A percentile compares a stretch with the other conserved stretches of the same genome.
These are phyloP conservation scores for Conopomorpha cramerella DNA, from an alignment of 1,140 invertebrate genomes.

Conservation along the genomic window DNA sequence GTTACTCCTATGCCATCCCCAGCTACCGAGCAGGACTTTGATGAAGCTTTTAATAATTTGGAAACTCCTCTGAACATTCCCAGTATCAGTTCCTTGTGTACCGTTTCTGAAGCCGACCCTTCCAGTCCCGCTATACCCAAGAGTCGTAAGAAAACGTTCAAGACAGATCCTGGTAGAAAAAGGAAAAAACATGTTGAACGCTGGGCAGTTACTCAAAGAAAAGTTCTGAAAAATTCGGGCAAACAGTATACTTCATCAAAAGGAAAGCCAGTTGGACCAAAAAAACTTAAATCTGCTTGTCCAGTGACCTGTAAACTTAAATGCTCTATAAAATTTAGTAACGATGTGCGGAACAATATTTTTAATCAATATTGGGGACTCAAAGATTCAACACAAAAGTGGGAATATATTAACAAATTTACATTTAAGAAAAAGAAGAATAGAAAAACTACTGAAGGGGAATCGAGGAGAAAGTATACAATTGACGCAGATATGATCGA, in stretches of 20 bases:
- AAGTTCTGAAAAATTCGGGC: background rate
- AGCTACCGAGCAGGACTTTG: background rate
- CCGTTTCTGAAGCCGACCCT: background rate
- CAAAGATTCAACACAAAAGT: background rate
- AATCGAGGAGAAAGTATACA: background rate
- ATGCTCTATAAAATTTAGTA: background rate
- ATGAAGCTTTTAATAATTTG: background rate
- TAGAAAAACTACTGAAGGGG: background rate
- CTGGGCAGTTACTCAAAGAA: background rate
- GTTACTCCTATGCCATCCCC: background rate
- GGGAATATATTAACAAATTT: too few species aligned
- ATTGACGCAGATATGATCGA: background rate
- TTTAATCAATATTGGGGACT: background rate
- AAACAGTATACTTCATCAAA: background rate
- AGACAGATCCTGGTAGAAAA: background rate
- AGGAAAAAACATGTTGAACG: background rate
- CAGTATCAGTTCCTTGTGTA: background rate
- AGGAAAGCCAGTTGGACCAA: background rate
- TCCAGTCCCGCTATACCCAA: background rate
- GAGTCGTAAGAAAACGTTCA: background rate
- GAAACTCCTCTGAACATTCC: background rate
- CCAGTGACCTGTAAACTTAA: background rate
- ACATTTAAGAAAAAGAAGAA: background rate
- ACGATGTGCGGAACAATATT: background rate
- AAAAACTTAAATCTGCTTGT: background rate